A percentile compares a stretch with the other conserved stretches of the same genome.
Evolutionary conservation across 2,888 invertebrate species (phyloP).

Genomic region (Quadroppia sp.): DNA sequence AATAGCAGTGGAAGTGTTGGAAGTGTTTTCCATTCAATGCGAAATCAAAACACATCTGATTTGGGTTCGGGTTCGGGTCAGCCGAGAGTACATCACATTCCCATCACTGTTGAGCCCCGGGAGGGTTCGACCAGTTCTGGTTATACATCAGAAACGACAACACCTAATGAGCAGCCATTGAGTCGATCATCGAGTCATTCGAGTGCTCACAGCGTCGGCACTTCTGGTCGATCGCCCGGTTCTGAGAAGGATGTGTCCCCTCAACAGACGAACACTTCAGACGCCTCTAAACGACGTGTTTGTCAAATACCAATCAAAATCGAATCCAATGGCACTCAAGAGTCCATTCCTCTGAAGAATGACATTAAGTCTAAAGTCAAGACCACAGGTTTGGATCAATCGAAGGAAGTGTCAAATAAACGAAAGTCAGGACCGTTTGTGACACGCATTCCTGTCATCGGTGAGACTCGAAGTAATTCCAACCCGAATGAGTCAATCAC

Average conservation of each 20-base stretch:
- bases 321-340: background rate
- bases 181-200: constrained; percentile 1
- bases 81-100: constrained; percentile 46
- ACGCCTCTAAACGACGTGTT: too few species aligned
- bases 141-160: background rate
- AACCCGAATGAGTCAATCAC: background rate
- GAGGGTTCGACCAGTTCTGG: constrained; percentile 11
- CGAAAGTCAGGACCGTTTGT: constrained; percentile 8
- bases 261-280: too few species aligned
- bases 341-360: background rate
- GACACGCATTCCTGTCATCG: background rate
- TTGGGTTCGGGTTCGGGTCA: background rate
- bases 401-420: background rate
- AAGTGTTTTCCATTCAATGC: background rate
- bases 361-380: background rate
- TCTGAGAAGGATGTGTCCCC: too few species aligned
- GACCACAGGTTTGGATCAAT: background rate
- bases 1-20: background rate
- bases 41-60: too few species aligned
- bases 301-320: background rate
- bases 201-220: constrained; percentile 20
- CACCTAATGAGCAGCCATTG: background rate
- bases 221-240: background rate
- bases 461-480: background rate
- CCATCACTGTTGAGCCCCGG: constrained; percentile 46